Base-by-base conservation (phyloP, 2,113 vertebrate species). In the Hippocampus comes region DNA sequence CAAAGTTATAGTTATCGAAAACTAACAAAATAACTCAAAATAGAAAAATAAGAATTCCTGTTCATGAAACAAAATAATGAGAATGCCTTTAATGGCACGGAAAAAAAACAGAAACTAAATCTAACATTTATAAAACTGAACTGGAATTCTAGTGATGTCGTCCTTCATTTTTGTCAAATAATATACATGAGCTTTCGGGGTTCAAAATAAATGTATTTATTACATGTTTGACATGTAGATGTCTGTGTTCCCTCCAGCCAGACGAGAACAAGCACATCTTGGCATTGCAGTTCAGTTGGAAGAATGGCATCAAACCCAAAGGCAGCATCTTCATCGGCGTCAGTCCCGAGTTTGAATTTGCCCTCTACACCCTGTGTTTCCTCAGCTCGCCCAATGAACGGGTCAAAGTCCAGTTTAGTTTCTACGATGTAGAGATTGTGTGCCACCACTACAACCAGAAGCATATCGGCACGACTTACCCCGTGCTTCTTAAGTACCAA, bases 251-350 rank as follows among this genome's bases (percentile, higher is more conserved):
- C 69, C 43, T 2, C 51, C 85, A 94, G 93, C 93, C 93, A 0
- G 93, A 93, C 11, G 92, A 92, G 78, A 90, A 93, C 77, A 93
- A 93, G 70, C 93, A 94, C 84, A 90, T 94, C 74, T 49, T 94
- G 87, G 91, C 91, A 0, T 83, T 94, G 23, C 93, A 94, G 88
- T 94, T 94, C 85, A 91, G 90, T 86, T 94, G 93, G 93, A 94
- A 93, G 87, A 82, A 92, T 0, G 93, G 92, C 0, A 90, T 93
- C 61, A 94, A 94, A 77, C 91, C 92, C 42, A 93, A 91, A 81
- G 92, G 93, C 55, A 93, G 93, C 90, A 92, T 93, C 86, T 94
- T 94, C 82, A 80, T 94, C 3, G 93, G 93, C 0, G 91, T 93
- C 88, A 94, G 93, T 75, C 93, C 93, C 0, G 93, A 94, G 86